These are phyloP conservation scores for Pristionchus japonicus DNA, from an alignment of 2,888 invertebrate genomes.

Conservation along the genomic window DNA sequence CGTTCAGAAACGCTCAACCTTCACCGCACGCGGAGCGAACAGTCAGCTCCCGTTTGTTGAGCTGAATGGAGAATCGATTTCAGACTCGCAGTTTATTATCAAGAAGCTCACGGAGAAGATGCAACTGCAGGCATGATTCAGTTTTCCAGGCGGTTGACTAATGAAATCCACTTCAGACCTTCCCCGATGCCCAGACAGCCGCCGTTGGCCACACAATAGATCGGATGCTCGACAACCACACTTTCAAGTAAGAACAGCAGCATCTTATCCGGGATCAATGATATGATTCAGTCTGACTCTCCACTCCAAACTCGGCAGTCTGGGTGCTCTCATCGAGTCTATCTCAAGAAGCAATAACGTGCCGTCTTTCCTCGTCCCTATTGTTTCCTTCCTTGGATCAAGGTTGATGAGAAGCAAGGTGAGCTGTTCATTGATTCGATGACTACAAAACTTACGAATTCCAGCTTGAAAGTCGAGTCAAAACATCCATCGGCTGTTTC, in stretches of 20 bases:
- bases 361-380: neutral
- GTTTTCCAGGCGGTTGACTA: neutral
- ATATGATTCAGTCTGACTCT: neutral
- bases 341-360: neutral
- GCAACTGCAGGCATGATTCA: neutral
- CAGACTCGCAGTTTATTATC: conserved; percentile 26
- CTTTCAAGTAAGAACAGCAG: neutral
- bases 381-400: neutral
- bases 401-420: neutral
- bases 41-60: neutral
- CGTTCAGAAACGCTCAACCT: neutral
- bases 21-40: neutral
- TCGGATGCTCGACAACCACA: conserved; percentile 38
- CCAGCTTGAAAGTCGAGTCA: neutral
- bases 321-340: neutral
- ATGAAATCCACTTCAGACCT: neutral
- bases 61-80: conserved; percentile 21
- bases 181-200: neutral
- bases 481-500: neutral
- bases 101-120: neutral
- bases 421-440: neutral
- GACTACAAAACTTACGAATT: neutral
- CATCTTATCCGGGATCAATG: neutral
- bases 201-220: neutral
- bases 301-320: neutral